Evolutionary conservation across 2,797 vertebrate species (phyloP), one percentile per base, ranked within the genome.

Genomic region (Hyperoplus lanceolatus): DNA sequence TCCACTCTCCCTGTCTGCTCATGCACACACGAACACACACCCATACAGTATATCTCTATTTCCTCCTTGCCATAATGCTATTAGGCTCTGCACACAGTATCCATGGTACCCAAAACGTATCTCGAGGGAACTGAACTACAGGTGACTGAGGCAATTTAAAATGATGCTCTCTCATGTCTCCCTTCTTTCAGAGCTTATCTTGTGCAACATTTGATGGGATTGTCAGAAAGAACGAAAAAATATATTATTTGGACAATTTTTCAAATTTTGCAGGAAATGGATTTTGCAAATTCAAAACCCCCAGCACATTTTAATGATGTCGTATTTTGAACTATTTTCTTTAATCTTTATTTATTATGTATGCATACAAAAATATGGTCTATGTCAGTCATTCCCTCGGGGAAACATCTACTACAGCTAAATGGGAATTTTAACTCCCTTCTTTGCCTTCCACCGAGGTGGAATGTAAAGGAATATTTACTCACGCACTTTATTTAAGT

Each of bases 91-190:
- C 49, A 36, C 64, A 79, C 69, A 54, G 78, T 76, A 83, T 83
- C 75, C 69, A 78, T 75, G 64, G 66, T 59, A 72, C 77, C 83
- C 43, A 68, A 74, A 83, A 76, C 3, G 3, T 76, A 64, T 77
- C 75, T 73, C 8, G 54, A 79, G 68, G 76, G 73, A 50, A 66
- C 41, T 77, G 80, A 86, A 84, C 73, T 75, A 80, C 72, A 90
- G 80, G 78, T 86, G 84, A 90, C 60, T 76, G 55, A 85, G 69
- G 75, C 72, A 70, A 73, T 85, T 84, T 81, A 45, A 82, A 78
- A 71, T 75, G 36, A 62, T 8, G 54, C 38, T 75, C 67, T 49
- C 58, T 78, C 72, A 50, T 59, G 54, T 75, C 67, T 66, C 46
- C 36, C 63, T 54, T 58, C 56, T 87, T 71, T 75, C 49, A 62